A percentile compares a stretch with the other conserved stretches of the same genome.
Evolutionary conservation across 2,797 vertebrate species (phyloP).

Genomic region (Taeniopygia guttata): DNA sequence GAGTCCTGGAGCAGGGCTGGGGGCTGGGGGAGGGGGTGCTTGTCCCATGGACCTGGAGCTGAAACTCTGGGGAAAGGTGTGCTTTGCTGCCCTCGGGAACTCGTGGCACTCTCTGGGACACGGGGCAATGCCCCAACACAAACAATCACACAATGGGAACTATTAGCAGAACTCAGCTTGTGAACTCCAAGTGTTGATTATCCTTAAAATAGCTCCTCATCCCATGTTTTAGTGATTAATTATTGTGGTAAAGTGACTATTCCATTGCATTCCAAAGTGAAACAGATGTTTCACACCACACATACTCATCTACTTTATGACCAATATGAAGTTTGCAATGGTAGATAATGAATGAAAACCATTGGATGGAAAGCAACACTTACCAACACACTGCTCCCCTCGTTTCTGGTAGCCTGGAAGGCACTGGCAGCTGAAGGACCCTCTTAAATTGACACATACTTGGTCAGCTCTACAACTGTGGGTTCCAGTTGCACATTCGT

Average conservation of each 20-base stretch:
- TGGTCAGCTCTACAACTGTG: slow-evolving; percentile 90
- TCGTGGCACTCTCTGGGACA: neutral
- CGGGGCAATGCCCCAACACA: neutral
- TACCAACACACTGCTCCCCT: slow-evolving; percentile 91
- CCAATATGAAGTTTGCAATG: neutral
- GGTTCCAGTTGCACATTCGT: slow-evolving; percentile 86
- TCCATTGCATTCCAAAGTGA: neutral
- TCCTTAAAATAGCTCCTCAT: neutral
- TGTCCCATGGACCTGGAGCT: neutral
- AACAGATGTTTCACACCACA: neutral
- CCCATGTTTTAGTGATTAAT: neutral
- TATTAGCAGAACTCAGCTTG: neutral
- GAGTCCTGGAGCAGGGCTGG: neutral
- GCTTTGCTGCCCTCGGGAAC: neutral
- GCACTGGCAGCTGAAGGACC: slow-evolving; percentile 91
- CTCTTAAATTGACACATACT: slow-evolving; percentile 89
- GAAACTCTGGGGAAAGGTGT: neutral
- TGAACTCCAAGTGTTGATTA: neutral
- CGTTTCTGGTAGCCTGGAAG: slow-evolving; percentile 86
- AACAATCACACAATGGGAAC: neutral
- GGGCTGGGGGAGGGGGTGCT: neutral
- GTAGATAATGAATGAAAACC: neutral
- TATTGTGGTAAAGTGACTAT: neutral
- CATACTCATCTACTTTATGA: neutral
- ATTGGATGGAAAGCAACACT: slow-evolving; percentile 44